phyloP scores from a whole-genome alignment of 2,888 invertebrate genomes.

The Dicyrtoma fusca region DNA sequence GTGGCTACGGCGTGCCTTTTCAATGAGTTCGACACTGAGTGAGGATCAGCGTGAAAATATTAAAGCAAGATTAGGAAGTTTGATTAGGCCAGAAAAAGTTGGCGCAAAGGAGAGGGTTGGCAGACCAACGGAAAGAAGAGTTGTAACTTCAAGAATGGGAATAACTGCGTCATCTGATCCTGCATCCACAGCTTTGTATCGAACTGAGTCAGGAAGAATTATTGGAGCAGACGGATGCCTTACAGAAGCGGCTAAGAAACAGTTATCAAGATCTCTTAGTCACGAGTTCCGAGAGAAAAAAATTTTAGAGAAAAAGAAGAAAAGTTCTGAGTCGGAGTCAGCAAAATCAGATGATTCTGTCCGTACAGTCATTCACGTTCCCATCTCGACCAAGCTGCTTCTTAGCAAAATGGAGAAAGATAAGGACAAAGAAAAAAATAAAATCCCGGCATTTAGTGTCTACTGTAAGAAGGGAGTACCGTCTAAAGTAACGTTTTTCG shows the following conservation, averaged over 20 bases:
- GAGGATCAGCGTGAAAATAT: slow-evolving; percentile 55
- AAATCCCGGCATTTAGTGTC: slow-evolving; percentile 59
- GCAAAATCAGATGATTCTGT: slow-evolving; percentile 74
- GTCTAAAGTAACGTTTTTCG: slow-evolving; percentile 79
- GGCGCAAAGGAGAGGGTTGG: slow-evolving; percentile 9
- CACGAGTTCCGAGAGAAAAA: slow-evolving; percentile 73
- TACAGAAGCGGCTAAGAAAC: slow-evolving; percentile 73
- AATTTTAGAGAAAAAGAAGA: slow-evolving; percentile 64
- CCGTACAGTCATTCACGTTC: slow-evolving; percentile 68
- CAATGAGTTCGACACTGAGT: slow-evolving; percentile 55
- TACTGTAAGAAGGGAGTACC: slow-evolving; percentile 68
- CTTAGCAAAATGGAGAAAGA: slow-evolving; percentile 50
- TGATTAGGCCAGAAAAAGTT: slow-evolving; percentile 44
- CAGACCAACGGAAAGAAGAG: slow-evolving; percentile 28
- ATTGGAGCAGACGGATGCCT: slow-evolving; percentile 57
- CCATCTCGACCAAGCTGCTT: slow-evolving; percentile 51
- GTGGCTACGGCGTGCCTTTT: slow-evolving; percentile 55
- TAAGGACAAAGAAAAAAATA: slow-evolving; percentile 43
- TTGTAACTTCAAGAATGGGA: slow-evolving; percentile 52
- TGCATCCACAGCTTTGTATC: slow-evolving; percentile 18
- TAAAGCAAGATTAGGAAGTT: slow-evolving; percentile 48
- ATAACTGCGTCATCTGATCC: slow-evolving; percentile 42
- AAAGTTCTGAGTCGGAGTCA: slow-evolving; percentile 68
- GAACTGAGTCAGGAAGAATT: slow-evolving; percentile 44
- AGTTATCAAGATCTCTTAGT: slow-evolving; percentile 72